Evolutionary conservation across 1,140 invertebrate genomes (phyloP).

Genomic region (Megalonaias nervosa): DNA sequence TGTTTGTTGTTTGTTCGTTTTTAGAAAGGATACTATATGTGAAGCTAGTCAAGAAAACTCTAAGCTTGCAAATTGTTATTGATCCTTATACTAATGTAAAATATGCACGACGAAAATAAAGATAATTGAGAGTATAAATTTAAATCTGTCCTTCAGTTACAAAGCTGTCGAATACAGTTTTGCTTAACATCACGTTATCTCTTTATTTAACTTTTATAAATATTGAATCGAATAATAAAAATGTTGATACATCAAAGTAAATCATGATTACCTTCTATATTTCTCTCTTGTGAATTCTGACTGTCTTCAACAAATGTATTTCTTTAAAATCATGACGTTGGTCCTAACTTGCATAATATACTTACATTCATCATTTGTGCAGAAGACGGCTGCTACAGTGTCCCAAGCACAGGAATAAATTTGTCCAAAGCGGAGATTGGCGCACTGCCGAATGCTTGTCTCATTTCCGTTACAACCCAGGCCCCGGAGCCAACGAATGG

Average conservation of each 20-base stretch:
- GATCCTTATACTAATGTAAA: too few relatives aligned
- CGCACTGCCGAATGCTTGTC: constrained; percentile 13
- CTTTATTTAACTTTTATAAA: too few relatives aligned
- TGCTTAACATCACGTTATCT: too few relatives aligned
- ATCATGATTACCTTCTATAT: too few relatives aligned
- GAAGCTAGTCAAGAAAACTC: neutral
- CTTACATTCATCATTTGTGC: constrained; percentile 23
- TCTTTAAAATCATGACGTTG: neutral
- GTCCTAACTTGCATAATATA: neutral
- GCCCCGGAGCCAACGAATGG: constrained; percentile 26
- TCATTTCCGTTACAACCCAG: constrained; percentile 28
- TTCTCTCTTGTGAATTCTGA: neutral
- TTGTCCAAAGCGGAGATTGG: constrained; percentile 12
- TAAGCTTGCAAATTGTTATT: neutral
- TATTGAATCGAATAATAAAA: too few relatives aligned
- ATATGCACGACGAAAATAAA: too few relatives aligned
- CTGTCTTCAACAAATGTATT: neutral
- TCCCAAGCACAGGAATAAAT: constrained; percentile 27
- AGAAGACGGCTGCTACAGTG: constrained; percentile 28
- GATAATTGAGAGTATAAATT: too few relatives aligned
- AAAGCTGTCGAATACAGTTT: too few relatives aligned
- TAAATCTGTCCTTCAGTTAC: too few relatives aligned
- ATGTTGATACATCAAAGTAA: too few relatives aligned
- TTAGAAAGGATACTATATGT: neutral
- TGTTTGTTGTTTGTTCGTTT: neutral